Evolutionary conservation across 2,888 invertebrate species (phyloP).

Genomic region (Apoda limacodes): DNA sequence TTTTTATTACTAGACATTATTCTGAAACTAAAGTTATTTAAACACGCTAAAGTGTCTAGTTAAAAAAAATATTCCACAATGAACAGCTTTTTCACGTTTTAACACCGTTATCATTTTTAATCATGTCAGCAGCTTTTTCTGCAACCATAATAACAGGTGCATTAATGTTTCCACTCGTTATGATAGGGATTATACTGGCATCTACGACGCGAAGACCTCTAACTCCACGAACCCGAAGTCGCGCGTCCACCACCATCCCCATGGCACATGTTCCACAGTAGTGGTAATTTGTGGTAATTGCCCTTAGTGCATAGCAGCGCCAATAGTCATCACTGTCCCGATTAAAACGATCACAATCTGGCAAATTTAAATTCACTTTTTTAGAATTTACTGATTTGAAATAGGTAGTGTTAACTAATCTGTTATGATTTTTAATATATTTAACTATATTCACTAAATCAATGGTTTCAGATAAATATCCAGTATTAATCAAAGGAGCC

Average conservation of each 20-base stretch:
- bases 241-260: slow-evolving; percentile 8
- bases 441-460: slow-evolving; percentile 3
- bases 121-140: slow-evolving; percentile 29
- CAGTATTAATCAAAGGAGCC: slow-evolving; percentile 4
- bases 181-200: slow-evolving; percentile 25
- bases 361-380: slow-evolving; percentile 1
- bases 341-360: background rate
- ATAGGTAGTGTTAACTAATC: slow-evolving; percentile 1
- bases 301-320: slow-evolving; percentile 31
- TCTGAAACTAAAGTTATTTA: no score
- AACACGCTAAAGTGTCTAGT: no score
- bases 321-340: slow-evolving; percentile 41
- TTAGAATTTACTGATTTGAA: background rate
- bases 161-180: slow-evolving; percentile 22
- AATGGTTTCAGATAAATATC: background rate
- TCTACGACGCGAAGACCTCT: slow-evolving; percentile 22
- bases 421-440: slow-evolving; percentile 2
- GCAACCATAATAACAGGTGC: slow-evolving; percentile 27
- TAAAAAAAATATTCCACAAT: no score
- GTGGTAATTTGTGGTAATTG: slow-evolving; percentile 1
- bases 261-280: slow-evolving; percentile 5
- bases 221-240: slow-evolving; percentile 8
- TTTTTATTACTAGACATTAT: no score
- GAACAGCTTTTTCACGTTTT: no score
- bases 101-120: no score